Evolutionary conservation across 1,140 invertebrate species (phyloP), one percentile per base, ranked within the genome.

Genomic region (Drosophila pallidifrons): DNA sequence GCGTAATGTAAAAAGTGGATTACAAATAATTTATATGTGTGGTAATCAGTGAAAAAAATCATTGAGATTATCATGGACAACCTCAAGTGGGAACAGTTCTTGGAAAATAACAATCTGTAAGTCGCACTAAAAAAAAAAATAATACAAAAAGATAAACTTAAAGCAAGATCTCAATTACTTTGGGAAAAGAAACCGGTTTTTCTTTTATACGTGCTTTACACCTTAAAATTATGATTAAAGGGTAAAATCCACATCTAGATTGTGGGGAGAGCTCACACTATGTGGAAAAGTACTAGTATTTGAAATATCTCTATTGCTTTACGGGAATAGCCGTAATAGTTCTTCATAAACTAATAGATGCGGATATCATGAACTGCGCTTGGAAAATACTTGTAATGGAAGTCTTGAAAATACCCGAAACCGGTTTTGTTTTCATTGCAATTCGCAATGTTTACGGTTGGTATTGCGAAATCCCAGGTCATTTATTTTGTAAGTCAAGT

Each of bases 61-160:
- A 28, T 43, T 35, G 10, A 3, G 13, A 45, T 41, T 43, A 69
- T 10, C 10, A 87, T 87, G 82, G 64, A 77, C 28, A 51, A n/a
- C 25, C 38, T 55, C 32, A 72, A 30, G 28, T 87, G 80, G 83
- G 30, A 55, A 32, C 67, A 74, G 38, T 87, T 87, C 80, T 79
- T 87, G 80, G 82, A 80, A 61, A 88, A 87, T 51, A 88, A 87
- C 64, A 88, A 87, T 16, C 66, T 87, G 82, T 87, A 25, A 87
- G 82, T 87, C 46, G 38, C 45, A 35, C 3, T 25, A 25, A 3
- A 25, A 25, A 3, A 25, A 25, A 25, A 25, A 25, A 6, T 28
- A 10, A 28, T 47, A 3, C 25, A 45, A 11, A 5, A 52, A 66
- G 57, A 25, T 3, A 25, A 25, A 25, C 20, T 25, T 11, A 49